phyloP scores from a whole-genome alignment of 2,113 vertebrate genomes.

The Neogobius melanostomus region DNA sequence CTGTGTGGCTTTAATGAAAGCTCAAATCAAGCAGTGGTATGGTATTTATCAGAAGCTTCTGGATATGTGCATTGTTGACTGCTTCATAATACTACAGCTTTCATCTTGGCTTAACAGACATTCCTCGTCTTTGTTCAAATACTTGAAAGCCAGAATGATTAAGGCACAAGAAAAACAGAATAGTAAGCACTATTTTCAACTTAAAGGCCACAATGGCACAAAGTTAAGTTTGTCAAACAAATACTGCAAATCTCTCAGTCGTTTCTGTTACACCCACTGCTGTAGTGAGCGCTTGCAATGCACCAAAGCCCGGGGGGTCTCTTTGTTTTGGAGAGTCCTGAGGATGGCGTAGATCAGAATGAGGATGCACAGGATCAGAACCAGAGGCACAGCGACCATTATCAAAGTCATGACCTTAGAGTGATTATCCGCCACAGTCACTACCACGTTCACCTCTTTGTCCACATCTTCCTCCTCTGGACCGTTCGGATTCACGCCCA shows the following conservation, averaged over 20 bases:
- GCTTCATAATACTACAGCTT: slow-evolving; percentile 11
- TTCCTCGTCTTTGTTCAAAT: slow-evolving; percentile 3
- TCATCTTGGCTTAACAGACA: slow-evolving; percentile 7
- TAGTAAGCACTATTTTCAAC: slow-evolving; percentile 23
- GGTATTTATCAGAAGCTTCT: not conserved
- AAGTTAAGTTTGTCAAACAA: not conserved
- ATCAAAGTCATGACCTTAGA: slow-evolving; percentile 85
- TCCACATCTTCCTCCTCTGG: slow-evolving; percentile 46
- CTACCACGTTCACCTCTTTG: slow-evolving; percentile 84
- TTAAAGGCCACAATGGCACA: slow-evolving; percentile 3
- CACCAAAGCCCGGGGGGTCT: slow-evolving; percentile 85
- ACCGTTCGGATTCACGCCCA: slow-evolving; percentile 25
- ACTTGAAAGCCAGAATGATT: not conserved
- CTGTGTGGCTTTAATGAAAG: not conserved
- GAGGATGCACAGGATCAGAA: slow-evolving; percentile 89
- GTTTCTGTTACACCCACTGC: slow-evolving; percentile 89
- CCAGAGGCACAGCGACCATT: slow-evolving; percentile 86
- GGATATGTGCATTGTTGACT: slow-evolving; percentile 48
- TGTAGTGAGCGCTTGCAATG: slow-evolving; percentile 98
- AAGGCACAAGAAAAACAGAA: slow-evolving; percentile 18
- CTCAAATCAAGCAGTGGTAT: slow-evolving; percentile 3
- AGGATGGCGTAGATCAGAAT: slow-evolving; percentile 88
- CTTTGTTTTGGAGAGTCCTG: slow-evolving; percentile 92
- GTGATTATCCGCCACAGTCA: slow-evolving; percentile 84
- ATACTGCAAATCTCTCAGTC: not conserved